Percentiles rank a stretch among this genome's conserved stretches.
Evolutionary conservation across 1,140 invertebrate species (phyloP).

Genomic region (Ectropis grisescens): DNA sequence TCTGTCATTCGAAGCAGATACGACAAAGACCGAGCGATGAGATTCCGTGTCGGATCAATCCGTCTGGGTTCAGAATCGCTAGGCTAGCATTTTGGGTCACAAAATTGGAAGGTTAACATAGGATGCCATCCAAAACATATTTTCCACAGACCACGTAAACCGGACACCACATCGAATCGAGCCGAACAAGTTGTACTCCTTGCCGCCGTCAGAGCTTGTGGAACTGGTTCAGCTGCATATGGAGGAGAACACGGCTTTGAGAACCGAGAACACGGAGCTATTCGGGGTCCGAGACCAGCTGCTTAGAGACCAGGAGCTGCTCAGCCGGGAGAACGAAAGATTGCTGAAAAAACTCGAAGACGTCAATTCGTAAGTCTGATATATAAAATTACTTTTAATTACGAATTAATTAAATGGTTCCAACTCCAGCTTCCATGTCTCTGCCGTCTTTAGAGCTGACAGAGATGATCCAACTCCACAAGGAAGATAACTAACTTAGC

Average conservation of each 20-base stretch:
- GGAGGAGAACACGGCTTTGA: conserved; percentile 88
- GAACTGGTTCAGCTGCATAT: conserved; percentile 85
- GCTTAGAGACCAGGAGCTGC: conserved; percentile 88
- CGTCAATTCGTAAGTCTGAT: conserved; percentile 81
- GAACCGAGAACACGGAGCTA: conserved; percentile 89
- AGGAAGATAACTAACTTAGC: too few relatives aligned
- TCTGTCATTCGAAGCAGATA: too few relatives aligned
- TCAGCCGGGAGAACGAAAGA: conserved; percentile 91
- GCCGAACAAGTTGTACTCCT: conserved; percentile 78
- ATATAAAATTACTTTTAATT: neutral
- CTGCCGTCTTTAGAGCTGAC: too few relatives aligned
- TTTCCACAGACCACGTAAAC: too few relatives aligned
- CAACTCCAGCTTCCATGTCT: too few relatives aligned
- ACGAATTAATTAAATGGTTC: conserved; percentile 1
- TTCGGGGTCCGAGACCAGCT: conserved; percentile 84
- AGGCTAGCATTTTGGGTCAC: neutral
- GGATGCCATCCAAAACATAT: too few relatives aligned
- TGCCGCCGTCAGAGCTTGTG: conserved; percentile 79
- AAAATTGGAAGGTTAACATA: too few relatives aligned
- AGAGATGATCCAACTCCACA: too few relatives aligned
- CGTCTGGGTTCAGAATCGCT: too few relatives aligned
- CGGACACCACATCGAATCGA: conserved; percentile 74
- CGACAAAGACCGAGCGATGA: too few relatives aligned
- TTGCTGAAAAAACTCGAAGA: conserved; percentile 90
- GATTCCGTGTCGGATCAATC: too few relatives aligned